Base-by-base conservation (phyloP, 1,140 invertebrate genomes). In the Drosophila pandora region DNA sequence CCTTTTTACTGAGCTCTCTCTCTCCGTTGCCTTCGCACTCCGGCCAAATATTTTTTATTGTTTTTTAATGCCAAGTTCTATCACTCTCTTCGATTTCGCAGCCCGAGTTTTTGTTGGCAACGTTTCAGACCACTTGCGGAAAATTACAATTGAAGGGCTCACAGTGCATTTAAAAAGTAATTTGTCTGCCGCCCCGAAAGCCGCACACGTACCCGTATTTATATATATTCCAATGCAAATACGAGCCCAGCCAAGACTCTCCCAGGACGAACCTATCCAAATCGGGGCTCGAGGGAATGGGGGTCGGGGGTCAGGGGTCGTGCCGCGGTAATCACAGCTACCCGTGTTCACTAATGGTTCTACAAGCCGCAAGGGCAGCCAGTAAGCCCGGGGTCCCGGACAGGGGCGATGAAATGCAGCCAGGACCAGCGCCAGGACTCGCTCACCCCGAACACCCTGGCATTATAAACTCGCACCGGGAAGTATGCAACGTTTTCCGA, bases 151-250 rank as follows among this genome's bases (percentile, higher is more conserved):
- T 79, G 83, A 87, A 60, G 65, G 82, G 81, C 81, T 84, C 85
- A 84, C 77, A 74, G 77, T 90, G 89, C 89, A 90, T 90, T 90
- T 89, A 90, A 90, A 90, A 90, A 89, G 89, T 90, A 90, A 90
- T 90, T 90, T 90, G 89, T 90, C 89, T 90, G 72, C 74, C 68
- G 82, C 63, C 65, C 73, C 62, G 70, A 87, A 82, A 87, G 79
- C 82, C 70, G 65, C 62, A 76, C 89, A 90, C 71, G 84, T 87
- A 90, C 41, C 41, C 41, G 41, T 43, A 43, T 43, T 43, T 90
- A 82, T 88, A 87, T 85, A 61, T 73, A 87, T 88, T 87, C 83
- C 81, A 87, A 87, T 87, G 81, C 77, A 85, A 84, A 84, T 84
- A 79, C 65, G 79, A 58, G 50, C 53, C 32, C 61, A 55, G 22